Evolutionary conservation across 2,113 vertebrate genomes (phyloP).

Genomic region (Pedionomus torquatus): DNA sequence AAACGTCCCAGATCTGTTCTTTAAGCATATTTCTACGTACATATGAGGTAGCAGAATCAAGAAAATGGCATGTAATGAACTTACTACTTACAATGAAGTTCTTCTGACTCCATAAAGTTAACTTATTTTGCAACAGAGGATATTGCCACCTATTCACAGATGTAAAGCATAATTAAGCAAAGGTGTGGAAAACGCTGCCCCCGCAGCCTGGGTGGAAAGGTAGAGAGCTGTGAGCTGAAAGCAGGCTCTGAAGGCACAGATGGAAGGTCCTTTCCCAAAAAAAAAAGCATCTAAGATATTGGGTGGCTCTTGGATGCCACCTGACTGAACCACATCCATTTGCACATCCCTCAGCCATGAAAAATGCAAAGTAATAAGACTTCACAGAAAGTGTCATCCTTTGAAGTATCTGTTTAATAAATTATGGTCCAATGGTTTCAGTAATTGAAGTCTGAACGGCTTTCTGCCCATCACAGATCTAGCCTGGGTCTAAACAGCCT

Average conservation of each 20-base stretch:
- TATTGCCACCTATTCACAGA: not conserved
- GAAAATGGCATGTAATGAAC: accelerated
- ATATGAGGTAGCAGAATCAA: accelerated
- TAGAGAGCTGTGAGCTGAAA: not conserved
- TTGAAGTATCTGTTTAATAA: not conserved
- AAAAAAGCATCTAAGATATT: not conserved
- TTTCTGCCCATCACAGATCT: not conserved
- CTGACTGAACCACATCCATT: not conserved
- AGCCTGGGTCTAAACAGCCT: not conserved
- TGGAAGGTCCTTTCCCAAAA: not conserved
- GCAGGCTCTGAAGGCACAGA: not conserved
- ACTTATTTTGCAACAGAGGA: not conserved
- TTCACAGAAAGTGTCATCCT: not conserved
- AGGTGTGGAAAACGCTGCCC: not conserved
- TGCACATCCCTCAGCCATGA: not conserved
- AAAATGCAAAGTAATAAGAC: not conserved
- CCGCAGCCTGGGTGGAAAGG: not conserved
- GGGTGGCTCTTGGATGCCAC: not conserved
- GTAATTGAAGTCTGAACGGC: not conserved
- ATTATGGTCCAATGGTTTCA: not conserved
- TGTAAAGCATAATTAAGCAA: not conserved
- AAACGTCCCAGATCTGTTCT: not conserved
- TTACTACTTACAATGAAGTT: accelerated
- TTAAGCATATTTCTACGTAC: not conserved
- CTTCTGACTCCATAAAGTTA: not conserved